Evolutionary conservation across 2,113 vertebrate genomes (phyloP).

Genomic region (Apus apus): DNA sequence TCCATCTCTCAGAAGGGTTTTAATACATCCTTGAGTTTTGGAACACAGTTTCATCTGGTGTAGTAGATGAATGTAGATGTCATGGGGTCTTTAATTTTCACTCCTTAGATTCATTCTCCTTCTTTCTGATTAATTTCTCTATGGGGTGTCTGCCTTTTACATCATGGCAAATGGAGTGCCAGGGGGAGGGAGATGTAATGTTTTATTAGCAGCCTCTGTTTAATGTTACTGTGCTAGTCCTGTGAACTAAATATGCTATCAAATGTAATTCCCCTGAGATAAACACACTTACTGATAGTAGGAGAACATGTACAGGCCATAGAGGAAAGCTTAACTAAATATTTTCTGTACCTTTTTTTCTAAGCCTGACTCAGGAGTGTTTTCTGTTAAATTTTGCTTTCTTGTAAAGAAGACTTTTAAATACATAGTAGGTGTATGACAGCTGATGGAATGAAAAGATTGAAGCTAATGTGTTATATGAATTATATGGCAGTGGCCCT

Average conservation of each 20-base stretch:
- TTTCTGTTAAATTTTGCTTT: background rate
- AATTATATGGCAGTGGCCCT: background rate
- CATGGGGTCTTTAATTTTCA: conserved; percentile 70
- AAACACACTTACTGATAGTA: background rate
- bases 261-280: conserved; percentile 46
- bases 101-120: conserved; percentile 51
- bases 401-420: background rate
- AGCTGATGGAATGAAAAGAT: background rate
- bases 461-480: background rate
- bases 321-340: background rate
- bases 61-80: conserved; percentile 53
- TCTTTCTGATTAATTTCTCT: conserved; percentile 70
- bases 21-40: conserved; percentile 50
- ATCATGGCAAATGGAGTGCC: conserved; percentile 46
- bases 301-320: background rate
- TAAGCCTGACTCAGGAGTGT: background rate
- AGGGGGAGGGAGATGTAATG: conserved; percentile 21
- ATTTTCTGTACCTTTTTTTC: background rate
- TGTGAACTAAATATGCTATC: conserved; percentile 65
- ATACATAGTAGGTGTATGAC: background rate
- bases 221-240: conserved; percentile 47
- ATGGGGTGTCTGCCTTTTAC: conserved; percentile 63
- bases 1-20: conserved; percentile 15
- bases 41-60: conserved; percentile 13
- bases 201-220: conserved; percentile 62